Evolutionary conservation across 2,888 invertebrate species (phyloP).

Genomic region (Cephalotes varians): DNA sequence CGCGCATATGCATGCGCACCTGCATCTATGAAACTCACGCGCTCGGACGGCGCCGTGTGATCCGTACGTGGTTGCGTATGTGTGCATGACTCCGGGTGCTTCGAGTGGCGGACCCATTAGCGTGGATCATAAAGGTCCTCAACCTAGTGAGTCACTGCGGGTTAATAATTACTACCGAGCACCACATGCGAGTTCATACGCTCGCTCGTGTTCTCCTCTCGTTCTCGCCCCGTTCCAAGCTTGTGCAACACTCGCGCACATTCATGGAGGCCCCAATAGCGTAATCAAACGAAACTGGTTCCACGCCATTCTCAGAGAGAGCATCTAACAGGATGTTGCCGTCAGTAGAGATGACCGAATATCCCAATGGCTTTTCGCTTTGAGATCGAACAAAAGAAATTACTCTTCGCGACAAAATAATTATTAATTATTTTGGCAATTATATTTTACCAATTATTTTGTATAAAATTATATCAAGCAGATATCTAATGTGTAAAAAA

Average conservation of each 20-base stretch:
- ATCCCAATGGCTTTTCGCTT: not conserved
- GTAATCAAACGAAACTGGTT: conserved; percentile 51
- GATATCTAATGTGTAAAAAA: not conserved
- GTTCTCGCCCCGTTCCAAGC: conserved; percentile 29
- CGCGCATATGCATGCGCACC: conserved; percentile 28
- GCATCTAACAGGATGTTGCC: not conserved
- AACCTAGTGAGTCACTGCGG: conserved; percentile 80
- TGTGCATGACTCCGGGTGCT: conserved; percentile 45
- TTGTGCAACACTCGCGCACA: conserved; percentile 42
- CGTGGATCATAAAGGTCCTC: conserved; percentile 81
- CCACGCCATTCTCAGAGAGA: not conserved
- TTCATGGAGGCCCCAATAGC: conserved; percentile 50
- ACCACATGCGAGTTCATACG: conserved; percentile 56
- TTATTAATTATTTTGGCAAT: not conserved
- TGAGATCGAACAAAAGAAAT: not conserved
- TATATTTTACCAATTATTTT: not conserved
- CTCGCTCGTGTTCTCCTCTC: conserved; percentile 31
- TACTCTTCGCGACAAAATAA: too few species aligned
- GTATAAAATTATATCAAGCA: not conserved
- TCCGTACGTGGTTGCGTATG: not conserved
- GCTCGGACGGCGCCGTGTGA: conserved; percentile 8
- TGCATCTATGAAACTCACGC: conserved; percentile 16
- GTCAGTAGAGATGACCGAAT: not conserved
- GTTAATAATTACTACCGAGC: conserved; percentile 76
- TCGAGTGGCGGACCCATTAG: conserved; percentile 75